Evolutionary conservation across 1,140 invertebrate species (phyloP), one percentile per base, ranked within the genome.

Genomic region (Ditylenchus dipsaci): DNA sequence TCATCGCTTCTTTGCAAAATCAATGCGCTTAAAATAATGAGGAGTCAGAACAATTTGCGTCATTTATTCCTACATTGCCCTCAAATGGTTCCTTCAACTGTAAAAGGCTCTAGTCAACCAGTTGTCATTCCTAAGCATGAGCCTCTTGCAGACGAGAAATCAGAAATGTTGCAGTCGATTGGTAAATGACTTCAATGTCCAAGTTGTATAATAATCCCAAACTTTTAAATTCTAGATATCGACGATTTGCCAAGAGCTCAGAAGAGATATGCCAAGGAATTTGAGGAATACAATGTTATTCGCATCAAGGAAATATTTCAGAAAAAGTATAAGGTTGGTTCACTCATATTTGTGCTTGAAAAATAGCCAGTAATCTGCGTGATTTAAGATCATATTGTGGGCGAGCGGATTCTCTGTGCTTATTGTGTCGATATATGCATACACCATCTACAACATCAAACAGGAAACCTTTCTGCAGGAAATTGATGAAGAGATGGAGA

Each of bases 391-490:
- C 58, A 71, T 58, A 33, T 64, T 65, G 29, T 43, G 64, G 1
- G 63, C 77, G 21, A 65, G 27, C 29, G 53, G 64, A 3, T 27
- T 82, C 1, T 5, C 58, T 1, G 30, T 53, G 0, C 15, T 80
- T 5, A 76, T 76, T 33, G 53, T 81, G 23, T 58, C 66, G n/a
- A 82, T 81, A 42, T 81, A 81, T 65, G 65, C 65, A 21, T 81
- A 81, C 58, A 82, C 78, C 27, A 69, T 82, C 49, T 72, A 68
- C 60, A 78, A 74, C 11, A 70, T 81, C 9, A 77, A 78, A 69
- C 78, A 82, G 56, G 80, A 82, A 65, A 82, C 80, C 0, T 82
- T 82, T 65, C 63, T 82, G 3, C 78, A 82, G 65, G 80, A 82
- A 70, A 82, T 82, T 47, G 81, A 82, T 58, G 74, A 83, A 53